Base-by-base conservation (phyloP, 2,113 vertebrate species). In the Steatornis caripensis region DNA sequence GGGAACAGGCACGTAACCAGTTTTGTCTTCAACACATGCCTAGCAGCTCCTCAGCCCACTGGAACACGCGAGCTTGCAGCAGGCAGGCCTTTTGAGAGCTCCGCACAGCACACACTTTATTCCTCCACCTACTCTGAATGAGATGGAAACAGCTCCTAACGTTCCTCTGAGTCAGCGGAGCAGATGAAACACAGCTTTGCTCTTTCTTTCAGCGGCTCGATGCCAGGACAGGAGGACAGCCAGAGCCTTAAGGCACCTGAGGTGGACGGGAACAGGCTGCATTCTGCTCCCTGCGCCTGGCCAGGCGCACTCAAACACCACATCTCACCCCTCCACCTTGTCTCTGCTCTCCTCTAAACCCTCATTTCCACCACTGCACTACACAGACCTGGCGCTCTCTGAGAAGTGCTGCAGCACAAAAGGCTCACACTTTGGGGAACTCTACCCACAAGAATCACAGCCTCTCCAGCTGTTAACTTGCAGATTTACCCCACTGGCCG, bases 151-250 rank as follows among this genome's bases (percentile, higher is more conserved):
- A 93, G 88, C 92, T 96, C 87, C 95, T 39, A 54, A 76, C 17
- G 2, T 68, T 84, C 65, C 87, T 96, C 88, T 95, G 95, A 96
- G 79, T 95, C 92, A 95, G 80, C 32, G 61, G 55, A 97, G 87
- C 88, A 95, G 95, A 95, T 94, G 96, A 95, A 92, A 93, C 76
- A 55, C 83, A 90, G 90, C 92, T 96, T 87, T 96, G 94, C 93
- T 97, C 93, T 94, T 95, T 93, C 95, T 93, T 72, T 85, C 72
- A 39, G 55, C 89, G 91, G 94, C 89, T 71, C 20, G 37, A 45
- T 37, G 93, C 96, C 94, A 93, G 84, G 93, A 84, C 86, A 95
- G 79, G 90, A 90, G 88, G 91, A 95, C 91, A 97, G 83, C 79
- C 77, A 89, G 88, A 66, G 72, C 93, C 80, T 83, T 72, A 81